Evolutionary conservation across 2,888 invertebrate genomes (phyloP).

Genomic region (Sicus ferrugineus): DNA sequence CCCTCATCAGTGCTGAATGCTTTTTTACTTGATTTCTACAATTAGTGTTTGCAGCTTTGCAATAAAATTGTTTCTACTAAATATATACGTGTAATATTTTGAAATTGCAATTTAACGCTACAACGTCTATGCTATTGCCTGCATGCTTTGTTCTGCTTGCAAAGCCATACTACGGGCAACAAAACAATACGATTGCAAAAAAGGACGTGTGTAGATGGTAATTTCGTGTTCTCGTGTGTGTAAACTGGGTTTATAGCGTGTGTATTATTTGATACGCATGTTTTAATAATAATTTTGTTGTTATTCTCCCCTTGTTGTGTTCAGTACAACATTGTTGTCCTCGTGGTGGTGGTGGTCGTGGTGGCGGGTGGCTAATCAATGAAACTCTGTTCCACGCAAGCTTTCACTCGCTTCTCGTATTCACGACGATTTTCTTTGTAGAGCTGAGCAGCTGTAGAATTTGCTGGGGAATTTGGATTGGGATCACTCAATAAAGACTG

Average conservation of each 20-base stretch:
- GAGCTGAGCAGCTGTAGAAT: slow-evolving; percentile 98
- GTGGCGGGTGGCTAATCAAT: slow-evolving; percentile 77
- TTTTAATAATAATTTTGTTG: slow-evolving; percentile 27
- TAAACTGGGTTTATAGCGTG: slow-evolving; percentile 24
- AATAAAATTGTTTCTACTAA: slow-evolving; percentile 29
- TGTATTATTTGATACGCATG: slow-evolving; percentile 6
- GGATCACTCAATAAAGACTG: slow-evolving; percentile 99
- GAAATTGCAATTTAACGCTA: slow-evolving; percentile 22
- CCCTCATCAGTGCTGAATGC: slow-evolving; percentile 20
- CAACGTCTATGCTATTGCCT: slow-evolving; percentile 2
- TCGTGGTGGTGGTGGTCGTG: slow-evolving; percentile 20
- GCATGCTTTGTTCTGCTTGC: slow-evolving; percentile 31
- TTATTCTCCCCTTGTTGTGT: slow-evolving; percentile 24
- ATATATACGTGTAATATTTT: slow-evolving; percentile 13
- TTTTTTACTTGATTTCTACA: slow-evolving; percentile 21
- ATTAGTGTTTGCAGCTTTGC: slow-evolving; percentile 28
- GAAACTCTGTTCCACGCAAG: slow-evolving; percentile 99
- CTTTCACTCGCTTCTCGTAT: slow-evolving; percentile 99
- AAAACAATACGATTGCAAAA: slow-evolving; percentile 28
- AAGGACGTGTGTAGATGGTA: not conserved
- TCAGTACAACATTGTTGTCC: slow-evolving; percentile 35
- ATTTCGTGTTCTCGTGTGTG: slow-evolving; percentile 17
- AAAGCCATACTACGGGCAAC: slow-evolving; percentile 20
- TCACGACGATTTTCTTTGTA: slow-evolving; percentile 99
- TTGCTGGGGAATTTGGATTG: slow-evolving; percentile 99